These are phyloP conservation scores for Fringilla coelebs DNA, from an alignment of 2,797 vertebrate species.

Conservation along the genomic window DNA sequence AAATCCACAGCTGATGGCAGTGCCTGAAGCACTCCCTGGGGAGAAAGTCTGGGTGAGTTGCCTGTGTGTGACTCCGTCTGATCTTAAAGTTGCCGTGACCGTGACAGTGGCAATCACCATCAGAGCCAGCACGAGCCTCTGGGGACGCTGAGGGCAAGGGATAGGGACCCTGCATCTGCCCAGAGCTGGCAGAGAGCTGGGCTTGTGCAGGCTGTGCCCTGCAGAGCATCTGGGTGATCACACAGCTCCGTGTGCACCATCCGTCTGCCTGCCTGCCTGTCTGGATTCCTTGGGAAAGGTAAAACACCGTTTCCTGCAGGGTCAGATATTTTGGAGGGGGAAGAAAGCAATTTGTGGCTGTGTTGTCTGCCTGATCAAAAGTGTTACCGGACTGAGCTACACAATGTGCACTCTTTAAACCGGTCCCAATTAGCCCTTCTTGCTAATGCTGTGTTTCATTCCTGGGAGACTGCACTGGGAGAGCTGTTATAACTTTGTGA, in stretches of 20 bases:
- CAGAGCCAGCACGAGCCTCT: not conserved
- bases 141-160: not conserved
- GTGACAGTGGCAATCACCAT: not conserved
- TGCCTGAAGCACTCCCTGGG: not conserved
- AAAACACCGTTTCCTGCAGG: constrained; percentile 34
- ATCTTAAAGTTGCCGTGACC: not conserved
- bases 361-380: constrained; percentile 69
- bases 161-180: not conserved
- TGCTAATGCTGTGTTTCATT: constrained; percentile 68
- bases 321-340: constrained; percentile 61
- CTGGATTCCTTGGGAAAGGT: constrained; percentile 40
- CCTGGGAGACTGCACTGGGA: constrained; percentile 68
- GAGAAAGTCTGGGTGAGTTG: not conserved
- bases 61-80: accelerated
- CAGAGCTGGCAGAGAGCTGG: not conserved
- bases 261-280: not conserved
- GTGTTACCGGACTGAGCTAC: constrained; percentile 64
- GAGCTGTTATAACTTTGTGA: constrained; percentile 71
- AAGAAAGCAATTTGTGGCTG: constrained; percentile 67
- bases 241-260: not conserved
- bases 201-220: not conserved
- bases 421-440: constrained; percentile 66
- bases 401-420: constrained; percentile 66
- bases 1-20: accelerated
- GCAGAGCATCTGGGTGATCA: not conserved